phyloP scores from a whole-genome alignment of 2,888 invertebrate species.

The Chloroclysta siterata region DNA sequence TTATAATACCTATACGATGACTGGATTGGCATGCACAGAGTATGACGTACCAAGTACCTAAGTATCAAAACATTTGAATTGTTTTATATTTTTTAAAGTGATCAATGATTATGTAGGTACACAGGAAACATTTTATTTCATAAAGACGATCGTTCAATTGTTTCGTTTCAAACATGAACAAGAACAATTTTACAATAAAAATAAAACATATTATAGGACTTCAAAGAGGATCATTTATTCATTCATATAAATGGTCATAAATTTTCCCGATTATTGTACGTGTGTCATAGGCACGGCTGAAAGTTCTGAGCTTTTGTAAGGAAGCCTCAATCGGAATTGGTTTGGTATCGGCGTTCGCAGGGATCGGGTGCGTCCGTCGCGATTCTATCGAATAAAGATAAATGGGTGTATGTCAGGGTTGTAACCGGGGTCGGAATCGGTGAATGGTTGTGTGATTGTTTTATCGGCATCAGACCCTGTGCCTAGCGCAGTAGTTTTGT shows the following conservation, averaged over 20 bases:
- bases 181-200: too few relatives aligned
- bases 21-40: too few relatives aligned
- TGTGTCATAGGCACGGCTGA: conserved; percentile 60
- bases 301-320: conserved; percentile 52
- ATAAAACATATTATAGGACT: conserved; percentile 24
- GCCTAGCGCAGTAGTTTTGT: conserved; percentile 5
- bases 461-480: conserved; percentile 18
- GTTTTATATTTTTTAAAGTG: too few relatives aligned
- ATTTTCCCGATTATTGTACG: conserved; percentile 60
- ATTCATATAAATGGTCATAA: conserved; percentile 63
- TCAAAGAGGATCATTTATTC: conserved; percentile 56
- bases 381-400: conserved; percentile 79
- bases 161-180: too few relatives aligned
- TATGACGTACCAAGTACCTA: too few relatives aligned
- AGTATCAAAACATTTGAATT: too few relatives aligned
- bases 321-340: conserved; percentile 57
- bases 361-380: conserved; percentile 66
- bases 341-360: conserved; percentile 52
- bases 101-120: too few relatives aligned
- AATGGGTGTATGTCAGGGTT: conserved; percentile 63
- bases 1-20: too few relatives aligned
- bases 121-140: too few relatives aligned
- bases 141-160: too few relatives aligned
- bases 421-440: conserved; percentile 25
- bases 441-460: conserved; percentile 23